These are phyloP conservation scores for Allolobophora icterica DNA, from an alignment of 2,888 invertebrate species.

Conservation along the genomic window DNA sequence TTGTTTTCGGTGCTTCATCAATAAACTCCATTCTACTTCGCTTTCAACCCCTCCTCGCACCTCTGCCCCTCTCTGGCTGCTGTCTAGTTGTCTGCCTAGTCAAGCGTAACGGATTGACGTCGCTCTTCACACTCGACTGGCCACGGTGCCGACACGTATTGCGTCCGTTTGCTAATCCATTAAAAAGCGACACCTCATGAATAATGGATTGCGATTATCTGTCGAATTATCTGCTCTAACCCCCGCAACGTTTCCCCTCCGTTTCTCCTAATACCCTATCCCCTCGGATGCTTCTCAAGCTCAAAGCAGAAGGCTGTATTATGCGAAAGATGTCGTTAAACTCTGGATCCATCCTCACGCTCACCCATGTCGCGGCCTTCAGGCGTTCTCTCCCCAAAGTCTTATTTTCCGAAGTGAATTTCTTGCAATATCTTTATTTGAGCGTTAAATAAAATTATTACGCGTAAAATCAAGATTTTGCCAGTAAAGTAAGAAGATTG, in stretches of 20 bases:
- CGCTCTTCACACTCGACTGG: neutral
- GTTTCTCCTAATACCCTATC: neutral
- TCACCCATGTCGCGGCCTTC: neutral
- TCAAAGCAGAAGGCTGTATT: too few relatives aligned
- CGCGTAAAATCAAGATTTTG: too few relatives aligned
- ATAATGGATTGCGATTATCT: conserved; percentile 17
- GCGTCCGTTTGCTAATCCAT: neutral
- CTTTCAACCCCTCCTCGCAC: neutral
- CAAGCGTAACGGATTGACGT: neutral
- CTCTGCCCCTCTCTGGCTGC: neutral
- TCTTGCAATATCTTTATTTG: neutral
- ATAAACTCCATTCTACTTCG: neutral
- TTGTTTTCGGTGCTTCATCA: neutral
- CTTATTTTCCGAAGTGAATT: neutral
- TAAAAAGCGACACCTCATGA: neutral
- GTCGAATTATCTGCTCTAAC: neutral
- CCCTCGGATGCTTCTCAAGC: neutral
- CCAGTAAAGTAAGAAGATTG: too few relatives aligned
- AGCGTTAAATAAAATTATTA: neutral
- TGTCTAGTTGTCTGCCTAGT: neutral
- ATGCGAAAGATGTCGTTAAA: too few relatives aligned
- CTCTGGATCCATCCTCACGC: too few relatives aligned
- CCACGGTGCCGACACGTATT: neutral
- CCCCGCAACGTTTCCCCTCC: neutral
- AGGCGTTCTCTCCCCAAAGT: neutral